Percentiles rank a stretch among this genome's conserved stretches.
Conservation (phyloP, 2,888 invertebrate species). For the Campoletis raptor region DNA sequence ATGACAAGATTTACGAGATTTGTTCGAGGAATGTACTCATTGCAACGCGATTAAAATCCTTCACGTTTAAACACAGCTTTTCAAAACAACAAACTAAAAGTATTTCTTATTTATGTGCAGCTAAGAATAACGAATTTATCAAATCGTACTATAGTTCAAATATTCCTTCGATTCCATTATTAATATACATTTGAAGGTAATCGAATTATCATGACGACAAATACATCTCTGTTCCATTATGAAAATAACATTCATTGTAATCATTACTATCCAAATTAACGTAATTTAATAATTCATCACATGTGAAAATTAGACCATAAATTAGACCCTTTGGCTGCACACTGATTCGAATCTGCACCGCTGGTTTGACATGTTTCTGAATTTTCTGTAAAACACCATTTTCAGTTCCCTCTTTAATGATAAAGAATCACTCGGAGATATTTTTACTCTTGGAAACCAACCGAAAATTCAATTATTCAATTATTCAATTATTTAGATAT, state of each 20-base stretch:
- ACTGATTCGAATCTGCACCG: neutral
- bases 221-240: neutral
- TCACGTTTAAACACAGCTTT: neutral
- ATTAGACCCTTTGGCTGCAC: neutral
- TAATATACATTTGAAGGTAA: neutral
- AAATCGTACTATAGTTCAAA: neutral
- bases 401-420: too few species aligned
- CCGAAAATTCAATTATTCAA: too few species aligned
- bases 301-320: neutral
- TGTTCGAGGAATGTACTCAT: conserved; percentile 64
- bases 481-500: too few species aligned
- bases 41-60: conserved; percentile 58
- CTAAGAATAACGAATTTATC: conserved; percentile 2
- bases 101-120: neutral
- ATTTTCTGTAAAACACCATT: too few species aligned
- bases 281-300: neutral
- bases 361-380: too few species aligned
- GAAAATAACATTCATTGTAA: neutral
- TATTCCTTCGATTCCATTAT: neutral
- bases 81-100: neutral
- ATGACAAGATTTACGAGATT: conserved; percentile 62
- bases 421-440: too few species aligned
- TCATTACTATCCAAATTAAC: neutral
- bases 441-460: too few species aligned
- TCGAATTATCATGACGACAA: neutral